Base-by-base conservation (phyloP, 1,140 invertebrate genomes). In the Popillia japonica region DNA sequence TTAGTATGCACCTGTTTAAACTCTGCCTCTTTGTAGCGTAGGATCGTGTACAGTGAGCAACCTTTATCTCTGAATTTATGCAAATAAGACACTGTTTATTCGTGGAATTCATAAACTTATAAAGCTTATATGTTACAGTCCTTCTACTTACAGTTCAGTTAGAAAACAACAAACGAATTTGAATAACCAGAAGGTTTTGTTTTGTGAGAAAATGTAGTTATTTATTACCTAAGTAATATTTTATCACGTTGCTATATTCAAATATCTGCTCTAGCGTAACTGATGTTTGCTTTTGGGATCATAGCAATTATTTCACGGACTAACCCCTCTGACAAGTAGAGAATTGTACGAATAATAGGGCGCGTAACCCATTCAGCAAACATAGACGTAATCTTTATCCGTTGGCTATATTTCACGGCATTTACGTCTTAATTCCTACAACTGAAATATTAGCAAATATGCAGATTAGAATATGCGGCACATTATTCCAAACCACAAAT, bases 1-100 rank as follows among this genome's bases (percentile, higher is more conserved):
- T 55, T 68, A 40, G n/a, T 34, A 55, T 75, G 68, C 78, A 79
- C 78, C 78, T 79, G 78, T 76, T 77, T 55, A 68, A 68, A 68
- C 61, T 68, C 14, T 68, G 27, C 11, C 7, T 68, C 2, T 1
- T 48, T 48, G n/a, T 48, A 48, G 10, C 0, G 10, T 48, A 17
- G 1, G 44, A 48, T 10, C 44, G 44, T 48, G n/a, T 48, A 48
- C 44, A 48, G 2, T 17, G 6, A 48, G n/a, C 44, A 48, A 48
- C 8, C 8, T 48, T 34, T 34, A 34, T 34, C 27, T 2, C 4
- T 34, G 2, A 34, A 34, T 34, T 34, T 34, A 34, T 34, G 27
- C 27, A 34, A 34, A 34, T 34, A 4, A 34, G 27, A 1, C 27
- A 2, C 27, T 34, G 27, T 34, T 34, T 34, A 34, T 2, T 34